Base-by-base conservation (phyloP, 1,140 invertebrate species). In the Marisa cornuarietis region DNA sequence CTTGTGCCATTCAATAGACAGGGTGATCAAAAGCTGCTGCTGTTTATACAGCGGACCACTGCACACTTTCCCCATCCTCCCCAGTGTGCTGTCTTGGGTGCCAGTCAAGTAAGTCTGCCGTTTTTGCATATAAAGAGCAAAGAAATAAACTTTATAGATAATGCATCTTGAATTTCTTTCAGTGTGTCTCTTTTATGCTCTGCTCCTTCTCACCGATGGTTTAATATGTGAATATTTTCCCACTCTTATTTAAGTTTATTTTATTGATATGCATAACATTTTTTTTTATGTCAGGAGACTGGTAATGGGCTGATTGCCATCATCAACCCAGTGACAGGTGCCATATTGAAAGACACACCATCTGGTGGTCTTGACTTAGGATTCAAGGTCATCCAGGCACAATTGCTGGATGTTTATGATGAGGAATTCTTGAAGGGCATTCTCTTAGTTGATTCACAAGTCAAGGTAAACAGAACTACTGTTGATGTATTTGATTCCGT, bases 271-370 rank as follows among this genome's bases (percentile, higher is more conserved):
- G 11, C 65, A 1, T 13, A 6, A 68, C 7, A 11, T 68, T 31
- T 68, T 79, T 18, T 76, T 72, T 72, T 74, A 77, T 87, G 91
- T 81, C 87, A 96, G 94, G 90, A 91, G 54, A 94, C 94, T 4
- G 94, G 94, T 66, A 93, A 95, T 86, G 95, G 95, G 14, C 89
- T 96, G 16, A 86, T 98, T 26, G 95, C 94, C 84, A 94, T 93
- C 11, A 95, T 98, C 85, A 95, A 98, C 92, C 97, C 97, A 0
- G 96, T 98, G 76, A 95, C 93, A 69, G 97, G 97, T 49, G 79
- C 83, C 13, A 72, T 84, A n/a, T 78, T 87, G 11, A 72, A 79
- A 61, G 84, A 81, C 14, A 83, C 83, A 58, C 83, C 87, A 1
- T 6, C 81, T 63, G 71, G 73, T 52, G 90, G 89, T 8, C 72